Evolutionary conservation across 2,888 invertebrate genomes (phyloP).

Genomic region (Loripinus fragilis): DNA sequence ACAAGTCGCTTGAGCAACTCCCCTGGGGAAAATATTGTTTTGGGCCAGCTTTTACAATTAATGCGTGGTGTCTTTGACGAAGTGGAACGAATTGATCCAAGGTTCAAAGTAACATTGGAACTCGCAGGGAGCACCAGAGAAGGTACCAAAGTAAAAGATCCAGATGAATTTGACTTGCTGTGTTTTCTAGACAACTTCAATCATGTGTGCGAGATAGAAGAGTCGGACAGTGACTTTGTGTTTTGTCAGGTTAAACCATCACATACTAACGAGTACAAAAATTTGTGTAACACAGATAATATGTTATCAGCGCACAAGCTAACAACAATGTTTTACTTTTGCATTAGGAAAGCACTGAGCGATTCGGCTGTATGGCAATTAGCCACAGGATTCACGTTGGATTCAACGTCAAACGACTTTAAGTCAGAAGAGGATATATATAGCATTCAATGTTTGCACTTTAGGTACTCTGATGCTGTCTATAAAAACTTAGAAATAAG

Average conservation of each 20-base stretch:
- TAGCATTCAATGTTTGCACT: background rate
- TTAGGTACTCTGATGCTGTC: background rate
- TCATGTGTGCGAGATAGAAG: background rate
- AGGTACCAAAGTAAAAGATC: background rate
- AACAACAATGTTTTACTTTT: background rate
- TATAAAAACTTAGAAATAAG: background rate
- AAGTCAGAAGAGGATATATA: background rate
- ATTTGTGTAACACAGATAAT: background rate
- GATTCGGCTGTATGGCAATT: background rate
- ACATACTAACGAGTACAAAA: background rate
- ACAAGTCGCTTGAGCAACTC: background rate
- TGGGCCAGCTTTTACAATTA: background rate
- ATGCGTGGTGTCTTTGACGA: background rate
- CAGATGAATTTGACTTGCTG: slow-evolving; percentile 1
- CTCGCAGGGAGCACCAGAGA: background rate
- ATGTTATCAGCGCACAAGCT: background rate
- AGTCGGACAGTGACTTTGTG: background rate
- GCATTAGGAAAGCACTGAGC: background rate
- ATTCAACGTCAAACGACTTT: background rate
- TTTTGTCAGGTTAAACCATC: background rate
- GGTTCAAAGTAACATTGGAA: background rate
- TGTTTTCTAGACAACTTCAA: background rate
- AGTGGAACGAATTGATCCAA: background rate
- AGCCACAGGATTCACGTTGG: background rate
- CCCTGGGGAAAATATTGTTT: background rate